Conservation (phyloP, 2,113 vertebrate species). For the Cyprinodon tularosa region DNA sequence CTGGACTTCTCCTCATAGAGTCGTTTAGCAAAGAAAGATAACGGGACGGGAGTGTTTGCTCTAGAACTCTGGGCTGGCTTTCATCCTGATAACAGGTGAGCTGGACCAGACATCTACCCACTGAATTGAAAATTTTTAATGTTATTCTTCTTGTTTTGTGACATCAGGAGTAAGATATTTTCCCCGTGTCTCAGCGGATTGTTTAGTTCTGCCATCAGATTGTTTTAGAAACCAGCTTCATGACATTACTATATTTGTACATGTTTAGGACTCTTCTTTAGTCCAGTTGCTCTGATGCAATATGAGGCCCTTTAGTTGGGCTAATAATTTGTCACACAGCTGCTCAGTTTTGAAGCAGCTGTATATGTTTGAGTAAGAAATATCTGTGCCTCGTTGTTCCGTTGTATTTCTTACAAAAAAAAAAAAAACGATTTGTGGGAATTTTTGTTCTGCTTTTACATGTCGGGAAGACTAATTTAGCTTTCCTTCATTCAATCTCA, state of each 20-base stretch:
- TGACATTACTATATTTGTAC: slow-evolving; percentile 77
- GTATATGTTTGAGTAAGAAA: slow-evolving; percentile 49
- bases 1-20: slow-evolving; percentile 2
- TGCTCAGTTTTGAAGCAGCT: slow-evolving; percentile 36
- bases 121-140: neutral
- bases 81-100: slow-evolving; percentile 58
- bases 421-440: neutral
- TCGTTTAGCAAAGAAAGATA: neutral
- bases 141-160: slow-evolving; percentile 1
- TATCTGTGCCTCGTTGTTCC: neutral
- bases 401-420: neutral
- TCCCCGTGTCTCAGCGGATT: slow-evolving; percentile 32
- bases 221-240: slow-evolving; percentile 15
- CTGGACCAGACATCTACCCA: neutral
- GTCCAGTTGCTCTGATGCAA: slow-evolving; percentile 32
- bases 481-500: neutral
- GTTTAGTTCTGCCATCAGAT: slow-evolving; percentile 56
- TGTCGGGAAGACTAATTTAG: neutral
- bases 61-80: neutral
- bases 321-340: slow-evolving; percentile 26
- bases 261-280: slow-evolving; percentile 36
- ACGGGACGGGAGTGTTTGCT: neutral
- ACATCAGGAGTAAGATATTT: neutral
- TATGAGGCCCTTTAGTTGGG: slow-evolving; percentile 9
- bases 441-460: neutral